phyloP scores from a whole-genome alignment of 53 echinoderm and acorn worm species.

The Luidia sarsii region DNA sequence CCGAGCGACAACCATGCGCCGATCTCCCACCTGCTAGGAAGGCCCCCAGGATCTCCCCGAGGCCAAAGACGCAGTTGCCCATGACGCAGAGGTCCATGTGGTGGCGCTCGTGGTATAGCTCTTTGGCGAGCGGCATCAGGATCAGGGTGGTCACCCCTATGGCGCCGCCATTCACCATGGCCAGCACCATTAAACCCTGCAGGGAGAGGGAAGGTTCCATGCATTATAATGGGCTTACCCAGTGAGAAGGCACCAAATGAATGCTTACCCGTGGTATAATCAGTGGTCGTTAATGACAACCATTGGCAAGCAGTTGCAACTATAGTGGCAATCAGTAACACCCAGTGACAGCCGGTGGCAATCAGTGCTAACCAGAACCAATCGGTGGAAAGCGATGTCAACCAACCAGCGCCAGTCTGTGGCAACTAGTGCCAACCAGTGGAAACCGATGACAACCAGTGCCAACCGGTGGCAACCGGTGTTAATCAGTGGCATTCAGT shows the following conservation, averaged over 20 bases:
- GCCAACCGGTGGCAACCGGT: too few relatives aligned
- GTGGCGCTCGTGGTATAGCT: slow-evolving; percentile 7
- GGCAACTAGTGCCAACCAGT: too few relatives aligned
- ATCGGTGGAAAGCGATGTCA: too few relatives aligned
- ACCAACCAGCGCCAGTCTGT: too few relatives aligned
- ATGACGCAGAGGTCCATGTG: not conserved
- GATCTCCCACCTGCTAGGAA: not conserved
- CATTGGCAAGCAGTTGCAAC: too few relatives aligned
- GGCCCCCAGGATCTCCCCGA: slow-evolving; percentile 4
- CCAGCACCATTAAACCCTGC: not conserved
- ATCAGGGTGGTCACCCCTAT: not conserved
- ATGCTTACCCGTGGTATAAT: not conserved
- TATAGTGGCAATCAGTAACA: too few relatives aligned
- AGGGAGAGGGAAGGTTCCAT: not conserved
- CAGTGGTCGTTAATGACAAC: too few relatives aligned
- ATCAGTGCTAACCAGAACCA: too few relatives aligned
- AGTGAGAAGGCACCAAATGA: not conserved
- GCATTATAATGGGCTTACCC: not conserved
- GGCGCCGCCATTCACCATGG: not conserved
- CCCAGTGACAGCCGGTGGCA: too few relatives aligned
- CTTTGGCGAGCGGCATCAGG: not conserved
- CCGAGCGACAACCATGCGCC: too few relatives aligned
- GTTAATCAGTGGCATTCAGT: too few relatives aligned
- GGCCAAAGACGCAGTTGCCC: slow-evolving; percentile 12
- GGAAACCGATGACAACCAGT: too few relatives aligned